Evolutionary conservation across 2,888 invertebrate genomes (phyloP).

Genomic region (Copidosoma aretas): DNA sequence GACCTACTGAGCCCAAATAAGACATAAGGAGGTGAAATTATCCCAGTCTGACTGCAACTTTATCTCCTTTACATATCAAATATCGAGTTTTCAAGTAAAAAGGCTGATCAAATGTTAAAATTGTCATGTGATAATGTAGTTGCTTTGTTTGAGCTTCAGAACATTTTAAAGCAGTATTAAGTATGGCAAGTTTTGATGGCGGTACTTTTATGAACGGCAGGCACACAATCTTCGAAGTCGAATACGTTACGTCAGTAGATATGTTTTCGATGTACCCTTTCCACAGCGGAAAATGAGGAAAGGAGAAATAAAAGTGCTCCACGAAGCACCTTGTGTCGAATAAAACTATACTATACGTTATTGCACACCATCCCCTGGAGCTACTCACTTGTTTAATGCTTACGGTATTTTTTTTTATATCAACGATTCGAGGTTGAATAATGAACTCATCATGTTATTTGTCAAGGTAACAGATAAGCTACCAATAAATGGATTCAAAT

Average conservation of each 20-base stretch:
- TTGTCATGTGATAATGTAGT: conserved; percentile 40
- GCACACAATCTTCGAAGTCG: neutral
- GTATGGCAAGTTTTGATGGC: neutral
- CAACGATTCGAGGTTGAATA: too few relatives aligned
- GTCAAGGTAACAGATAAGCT: too few relatives aligned
- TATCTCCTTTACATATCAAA: conserved; percentile 38
- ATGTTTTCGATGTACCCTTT: conserved; percentile 5
- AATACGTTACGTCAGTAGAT: neutral
- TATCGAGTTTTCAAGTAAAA: conserved; percentile 45
- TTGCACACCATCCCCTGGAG: too few relatives aligned
- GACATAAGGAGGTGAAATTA: neutral
- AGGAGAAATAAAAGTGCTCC: too few relatives aligned
- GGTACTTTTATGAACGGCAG: conserved; percentile 2
- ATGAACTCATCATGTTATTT: too few relatives aligned
- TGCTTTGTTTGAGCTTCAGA: conserved; percentile 20
- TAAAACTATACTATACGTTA: too few relatives aligned
- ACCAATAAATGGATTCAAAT: too few relatives aligned
- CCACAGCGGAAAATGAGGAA: too few relatives aligned
- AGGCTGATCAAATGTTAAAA: conserved; percentile 42
- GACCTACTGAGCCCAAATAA: neutral
- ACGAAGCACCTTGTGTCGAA: too few relatives aligned
- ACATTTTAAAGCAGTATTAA: neutral
- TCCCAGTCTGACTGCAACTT: conserved; percentile 30
- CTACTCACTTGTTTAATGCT: too few relatives aligned
- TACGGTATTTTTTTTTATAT: too few relatives aligned